Base-by-base conservation (phyloP, 2,113 vertebrate species). In the Tragelaphus buxtoni region DNA sequence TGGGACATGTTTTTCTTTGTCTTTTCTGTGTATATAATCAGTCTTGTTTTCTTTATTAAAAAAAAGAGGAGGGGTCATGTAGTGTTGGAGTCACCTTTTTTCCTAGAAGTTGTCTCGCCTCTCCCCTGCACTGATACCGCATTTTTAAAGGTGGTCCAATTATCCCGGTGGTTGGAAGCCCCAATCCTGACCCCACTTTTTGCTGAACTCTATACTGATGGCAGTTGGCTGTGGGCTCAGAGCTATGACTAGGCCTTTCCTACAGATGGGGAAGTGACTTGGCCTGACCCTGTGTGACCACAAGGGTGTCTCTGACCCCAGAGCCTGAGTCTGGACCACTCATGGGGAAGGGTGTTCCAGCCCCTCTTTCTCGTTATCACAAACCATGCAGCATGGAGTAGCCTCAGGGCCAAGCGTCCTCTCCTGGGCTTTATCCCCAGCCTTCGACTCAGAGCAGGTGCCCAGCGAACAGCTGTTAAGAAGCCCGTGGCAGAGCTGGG, bases 81-180 rank as follows among this genome's bases (percentile, higher is more conserved):
- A 0, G 2, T 35, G 1, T 20, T n/a, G 11, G 5, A 20, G 32
- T 24, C 22, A 22, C 8, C 18, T 5, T n/a, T 39, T 16, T 32
- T 1, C 14, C 18, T 81, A 60, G 28, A 2, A 12, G 2, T 30
- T 42, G 60, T 55, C 16, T 55, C 18, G 2, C 30, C 39, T 58
- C 28, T 55, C 56, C 82, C 45, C 42, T 4, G 58, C 53, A 17
- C 60, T 14, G 22, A 24, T 53, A 26, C 10, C 58, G 28, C 8
- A 2, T 65, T 69, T 81, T 35, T n/a, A 53, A 56, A 95, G n/a
- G 56, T 69, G 20, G 61, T 69, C 53, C 22, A 9, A 42, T 77
- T 84, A 63, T 12, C 24, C 58, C 14, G 3, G 56, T 24, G 56
- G 32, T 53, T 5, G 49, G 53, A 63, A 4, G 42, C 20, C 47